Evolutionary conservation across 2,888 invertebrate species (phyloP).

Genomic region (Oscheius sp.): DNA sequence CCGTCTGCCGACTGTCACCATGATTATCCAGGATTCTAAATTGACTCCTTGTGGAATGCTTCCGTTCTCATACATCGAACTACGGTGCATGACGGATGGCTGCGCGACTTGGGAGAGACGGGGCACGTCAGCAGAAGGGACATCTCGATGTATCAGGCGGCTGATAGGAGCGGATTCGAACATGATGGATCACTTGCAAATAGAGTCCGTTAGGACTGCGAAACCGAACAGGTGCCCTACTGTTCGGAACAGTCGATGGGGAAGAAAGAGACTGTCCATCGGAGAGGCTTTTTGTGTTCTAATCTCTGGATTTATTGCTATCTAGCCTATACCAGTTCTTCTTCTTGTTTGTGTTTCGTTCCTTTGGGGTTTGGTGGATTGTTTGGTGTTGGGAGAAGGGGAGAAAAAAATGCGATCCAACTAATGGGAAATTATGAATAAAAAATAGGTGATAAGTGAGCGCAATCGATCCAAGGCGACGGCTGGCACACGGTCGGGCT

Average conservation of each 20-base stretch:
- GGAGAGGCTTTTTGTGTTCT: not conserved
- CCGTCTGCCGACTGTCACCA: slow-evolving; percentile 19
- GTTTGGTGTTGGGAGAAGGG: not conserved
- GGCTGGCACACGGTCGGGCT: slow-evolving; percentile 28
- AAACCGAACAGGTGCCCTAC: slow-evolving; percentile 21
- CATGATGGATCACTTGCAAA: slow-evolving; percentile 27
- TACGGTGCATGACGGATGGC: slow-evolving; percentile 23
- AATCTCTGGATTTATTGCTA: not conserved
- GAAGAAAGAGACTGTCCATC: not conserved
- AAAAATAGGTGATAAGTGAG: slow-evolving; percentile 12
- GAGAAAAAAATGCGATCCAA: not conserved
- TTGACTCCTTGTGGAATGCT: not conserved
- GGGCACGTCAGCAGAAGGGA: slow-evolving; percentile 16
- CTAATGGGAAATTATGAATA: slow-evolving; percentile 1
- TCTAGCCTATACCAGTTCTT: too few species aligned
- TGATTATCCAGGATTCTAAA: slow-evolving; percentile 18
- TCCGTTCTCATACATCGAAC: not conserved
- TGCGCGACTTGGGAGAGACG: slow-evolving; percentile 10
- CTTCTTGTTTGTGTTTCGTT: not conserved
- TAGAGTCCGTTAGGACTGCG: slow-evolving; percentile 25
- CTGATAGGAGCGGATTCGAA: slow-evolving; percentile 31
- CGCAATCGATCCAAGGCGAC: slow-evolving; percentile 23
- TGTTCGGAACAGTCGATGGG: not conserved
- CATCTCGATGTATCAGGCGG: slow-evolving; percentile 28
- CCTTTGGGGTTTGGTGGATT: not conserved